Base-by-base conservation (phyloP, 2,888 invertebrate genomes). In the Capitulum mitella region DNA sequence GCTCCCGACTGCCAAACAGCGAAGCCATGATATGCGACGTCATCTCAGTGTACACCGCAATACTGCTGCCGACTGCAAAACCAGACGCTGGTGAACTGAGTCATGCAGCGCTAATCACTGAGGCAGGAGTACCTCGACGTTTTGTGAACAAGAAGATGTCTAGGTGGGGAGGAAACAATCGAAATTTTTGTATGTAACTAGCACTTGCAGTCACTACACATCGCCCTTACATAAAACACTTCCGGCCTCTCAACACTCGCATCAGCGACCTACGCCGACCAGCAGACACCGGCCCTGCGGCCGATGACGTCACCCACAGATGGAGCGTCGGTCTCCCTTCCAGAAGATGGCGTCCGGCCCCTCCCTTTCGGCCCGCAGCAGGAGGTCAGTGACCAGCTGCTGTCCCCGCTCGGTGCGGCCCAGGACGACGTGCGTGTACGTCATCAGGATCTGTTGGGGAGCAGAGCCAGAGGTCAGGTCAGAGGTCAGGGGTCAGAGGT, bases 1-100 rank as follows among this genome's bases (percentile, higher is more conserved):
- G 46, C 79, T 74, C 16, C 79, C 78, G 16, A 79, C 82, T 81
- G 76, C 2, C 61, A 70, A 70, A 14, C 61, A 48, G 26, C 74
- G 51, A 51, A 5, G 12, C 6, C 43, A 43, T 12, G 6, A 43
- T 43, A 43, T 22, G 22, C 22, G 51, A n/a, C n/a, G n/a, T 46
- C 51, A 51, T 19, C 51, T 22, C 51, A 51, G 22, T 51, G 22
- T 51, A 16, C 22, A 51, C 22, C 3, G 51, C 51, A 16, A 46
- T 12, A 46, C 46, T 46, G 46, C 79, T 74, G 19, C 79, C 78
- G 16, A 79, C 82, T 81, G 76, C 2, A 64, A 70, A 70, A 14
- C 61, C n/a, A n/a, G n/a, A n/a, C n/a, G n/a, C 46, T 19, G 19
- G 14, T 19, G 46, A 16, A 12, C 19, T 12, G 12, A 19, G 46